Percentiles rank a stretch among this genome's conserved stretches.
These are phyloP conservation scores for Macaca mulatta DNA, from an alignment of 2,113 vertebrate genomes.

Conservation along the genomic window DNA sequence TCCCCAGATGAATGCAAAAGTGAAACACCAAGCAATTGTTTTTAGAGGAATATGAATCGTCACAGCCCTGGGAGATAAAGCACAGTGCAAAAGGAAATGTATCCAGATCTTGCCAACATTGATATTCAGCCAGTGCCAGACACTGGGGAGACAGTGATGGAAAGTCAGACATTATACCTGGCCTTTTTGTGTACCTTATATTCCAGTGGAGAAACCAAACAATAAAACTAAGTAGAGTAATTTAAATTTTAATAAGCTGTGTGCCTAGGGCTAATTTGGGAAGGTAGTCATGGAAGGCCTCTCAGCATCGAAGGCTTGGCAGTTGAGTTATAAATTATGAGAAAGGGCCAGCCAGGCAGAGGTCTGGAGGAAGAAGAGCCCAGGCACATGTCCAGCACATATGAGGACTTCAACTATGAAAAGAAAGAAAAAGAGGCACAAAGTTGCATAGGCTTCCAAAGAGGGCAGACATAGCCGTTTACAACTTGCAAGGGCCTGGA, in stretches of 20 bases:
- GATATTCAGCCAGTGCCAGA: not conserved
- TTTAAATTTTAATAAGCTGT: not conserved
- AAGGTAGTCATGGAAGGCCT: not conserved
- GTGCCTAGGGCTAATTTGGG: not conserved
- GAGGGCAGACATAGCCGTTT: constrained; percentile 14
- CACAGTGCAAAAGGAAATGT: not conserved
- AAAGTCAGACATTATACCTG: not conserved
- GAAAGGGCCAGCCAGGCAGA: not conserved
- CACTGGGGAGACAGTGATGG: not conserved
- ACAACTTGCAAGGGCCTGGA: not conserved
- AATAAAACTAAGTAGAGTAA: not conserved
- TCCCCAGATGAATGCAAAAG: not conserved
- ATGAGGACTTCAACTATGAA: not conserved
- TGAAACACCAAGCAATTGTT: not conserved
- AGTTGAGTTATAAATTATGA: not conserved
- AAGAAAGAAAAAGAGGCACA: not conserved
- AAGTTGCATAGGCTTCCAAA: not conserved
- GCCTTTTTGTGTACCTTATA: not conserved
- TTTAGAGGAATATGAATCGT: not conserved
- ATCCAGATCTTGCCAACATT: no score
- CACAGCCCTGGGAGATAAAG: not conserved
- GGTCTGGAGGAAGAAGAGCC: not conserved
- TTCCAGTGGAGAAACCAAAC: not conserved
- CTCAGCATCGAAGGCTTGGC: not conserved
- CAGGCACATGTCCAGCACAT: not conserved